Evolutionary conservation across 2,888 invertebrate species (phyloP), one percentile per base, ranked within the genome.

Genomic region (Cynaeus angustus): DNA sequence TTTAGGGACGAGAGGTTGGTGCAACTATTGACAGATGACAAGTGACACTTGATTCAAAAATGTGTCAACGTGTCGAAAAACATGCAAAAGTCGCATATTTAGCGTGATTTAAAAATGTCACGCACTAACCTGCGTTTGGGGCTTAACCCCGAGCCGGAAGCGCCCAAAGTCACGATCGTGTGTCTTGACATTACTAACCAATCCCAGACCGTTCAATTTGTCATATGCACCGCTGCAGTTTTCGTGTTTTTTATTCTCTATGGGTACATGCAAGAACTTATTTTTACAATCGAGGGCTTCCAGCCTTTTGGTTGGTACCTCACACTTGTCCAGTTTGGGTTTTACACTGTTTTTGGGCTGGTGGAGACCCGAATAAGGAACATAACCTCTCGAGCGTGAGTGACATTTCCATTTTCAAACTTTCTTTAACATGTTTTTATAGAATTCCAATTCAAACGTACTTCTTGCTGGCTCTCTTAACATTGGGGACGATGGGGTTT

Each of bases 401-500:
- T 46, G 26, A 50, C 28, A 62, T 9, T 65, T 61, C 41, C 50
- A n/a, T n/a, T 21, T 21, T 21, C 21, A 21, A 21, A 21, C 33
- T 33, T 7, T 6, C 33, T 9, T 6, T n/a, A 6, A 9, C n/a
- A n/a, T 33, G 7, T 33, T 33, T 6, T 37, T 28, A 65, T 87
- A 95, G 95, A 84, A 96, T 98, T 74, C 96, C 98, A 3, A 79
- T 96, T 76, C 88, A 86, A 78, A 93, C 91, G 0, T 98, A 98
- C 84, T 87, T 90, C 52, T 82, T 96, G 45, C 85, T 98, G 71
- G 97, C 97, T 45, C 88, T 94, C 0, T 86, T 98, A 52, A 97
- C 98, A 0, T 88, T 98, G 10, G 96, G 96, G 1, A 98, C 98
- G 1, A 98, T 99, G 96, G 96, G 97, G 0, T 89, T 98, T 72